phyloP scores from a whole-genome alignment of 2,113 vertebrate species.

The Melanotaenia duboulayi region DNA sequence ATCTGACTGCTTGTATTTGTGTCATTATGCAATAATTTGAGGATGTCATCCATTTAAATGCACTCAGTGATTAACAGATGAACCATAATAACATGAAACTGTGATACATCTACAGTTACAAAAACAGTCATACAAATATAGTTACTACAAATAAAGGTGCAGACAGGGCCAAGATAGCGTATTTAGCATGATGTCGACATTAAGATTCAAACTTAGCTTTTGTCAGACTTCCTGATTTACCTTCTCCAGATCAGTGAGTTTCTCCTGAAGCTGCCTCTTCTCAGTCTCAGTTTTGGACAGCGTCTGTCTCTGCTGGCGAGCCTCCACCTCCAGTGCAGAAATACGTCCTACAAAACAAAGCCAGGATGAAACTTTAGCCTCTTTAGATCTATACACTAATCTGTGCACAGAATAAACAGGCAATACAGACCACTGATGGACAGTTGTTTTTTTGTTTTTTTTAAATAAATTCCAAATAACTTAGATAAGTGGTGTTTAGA shows the following conservation, averaged over 20 bases:
- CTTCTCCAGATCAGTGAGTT: constrained; percentile 92
- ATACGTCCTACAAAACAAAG: constrained; percentile 84
- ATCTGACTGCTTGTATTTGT: no score
- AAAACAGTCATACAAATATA: no score
- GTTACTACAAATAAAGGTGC: no score
- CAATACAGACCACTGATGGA: not conserved
- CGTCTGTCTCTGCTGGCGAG: constrained; percentile 86
- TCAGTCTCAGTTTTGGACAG: constrained; percentile 90
- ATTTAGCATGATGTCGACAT: not conserved
- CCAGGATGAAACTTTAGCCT: not conserved
- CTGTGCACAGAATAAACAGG: not conserved
- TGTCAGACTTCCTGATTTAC: constrained; percentile 70
- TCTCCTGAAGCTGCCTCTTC: constrained; percentile 95
- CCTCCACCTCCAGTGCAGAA: constrained; percentile 90
- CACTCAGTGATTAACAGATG: no score
- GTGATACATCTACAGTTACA: no score
- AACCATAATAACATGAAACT: no score
- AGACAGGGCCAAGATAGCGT: not conserved
- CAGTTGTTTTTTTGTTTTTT: no score
- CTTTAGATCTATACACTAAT: not conserved
- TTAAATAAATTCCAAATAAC: not conserved
- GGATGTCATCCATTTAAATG: no score
- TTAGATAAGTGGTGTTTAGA: constrained; percentile 3
- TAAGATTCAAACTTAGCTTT: not conserved
- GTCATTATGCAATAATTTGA: no score